Evolutionary conservation across 2,888 invertebrate species (phyloP).

Genomic region (Sepiola atlantica): DNA sequence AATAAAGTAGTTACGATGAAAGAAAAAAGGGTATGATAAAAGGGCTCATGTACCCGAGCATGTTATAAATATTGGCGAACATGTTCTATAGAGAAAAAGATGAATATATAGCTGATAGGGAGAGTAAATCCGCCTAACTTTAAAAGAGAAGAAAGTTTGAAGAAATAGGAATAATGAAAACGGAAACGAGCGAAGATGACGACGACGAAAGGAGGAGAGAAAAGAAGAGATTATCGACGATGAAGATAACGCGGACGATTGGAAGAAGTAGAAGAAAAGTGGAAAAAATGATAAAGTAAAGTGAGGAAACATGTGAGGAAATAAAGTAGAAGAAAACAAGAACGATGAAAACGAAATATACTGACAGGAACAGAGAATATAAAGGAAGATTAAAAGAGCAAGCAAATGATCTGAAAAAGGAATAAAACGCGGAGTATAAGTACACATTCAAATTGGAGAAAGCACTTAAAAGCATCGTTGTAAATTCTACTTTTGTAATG

Average conservation of each 20-base stretch:
- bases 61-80: too few species aligned
- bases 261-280: not conserved
- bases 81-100: too few species aligned
- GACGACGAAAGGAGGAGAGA: accelerated
- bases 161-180: not conserved
- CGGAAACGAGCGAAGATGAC: not conserved
- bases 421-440: not conserved
- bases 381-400: not conserved
- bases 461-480: not conserved
- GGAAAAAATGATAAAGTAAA: not conserved
- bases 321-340: not conserved
- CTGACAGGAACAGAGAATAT: not conserved
- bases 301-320: not conserved
- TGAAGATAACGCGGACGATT: not conserved
- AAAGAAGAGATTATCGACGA: not conserved
- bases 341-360: not conserved
- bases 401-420: not conserved
- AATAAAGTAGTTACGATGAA: not conserved
- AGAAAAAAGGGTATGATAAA: not conserved
- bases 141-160: too few species aligned
- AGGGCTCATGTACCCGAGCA: too few species aligned
- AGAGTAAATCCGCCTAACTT: too few species aligned
- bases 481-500: too few species aligned
- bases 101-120: too few species aligned
- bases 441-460: not conserved